These are phyloP conservation scores for Smutsia gigantea DNA, from an alignment of 2,797 vertebrate genomes.

Conservation along the genomic window DNA sequence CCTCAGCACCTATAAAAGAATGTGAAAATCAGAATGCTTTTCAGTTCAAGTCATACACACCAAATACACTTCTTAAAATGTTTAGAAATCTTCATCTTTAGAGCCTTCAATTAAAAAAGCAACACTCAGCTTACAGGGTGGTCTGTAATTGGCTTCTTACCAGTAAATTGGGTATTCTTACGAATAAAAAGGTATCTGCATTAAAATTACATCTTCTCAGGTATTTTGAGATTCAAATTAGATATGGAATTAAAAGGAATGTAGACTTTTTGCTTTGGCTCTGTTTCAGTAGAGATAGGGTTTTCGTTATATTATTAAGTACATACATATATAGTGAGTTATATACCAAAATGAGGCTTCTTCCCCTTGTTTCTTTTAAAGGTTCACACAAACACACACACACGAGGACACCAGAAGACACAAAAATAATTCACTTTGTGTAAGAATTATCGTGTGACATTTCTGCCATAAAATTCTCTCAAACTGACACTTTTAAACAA, in stretches of 20 bases:
- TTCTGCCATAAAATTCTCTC: conserved; percentile 44
- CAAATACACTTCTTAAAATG: conserved; percentile 61
- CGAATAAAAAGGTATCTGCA: conserved; percentile 58
- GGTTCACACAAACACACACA: background rate
- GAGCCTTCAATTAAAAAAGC: conserved; percentile 9
- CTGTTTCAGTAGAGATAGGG: background rate
- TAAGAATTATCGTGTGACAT: background rate
- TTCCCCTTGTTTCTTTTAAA: conserved; percentile 33
- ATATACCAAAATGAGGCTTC: conserved; percentile 26
- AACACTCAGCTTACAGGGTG: background rate
- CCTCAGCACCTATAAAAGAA: conserved; percentile 30
- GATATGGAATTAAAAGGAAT: conserved; percentile 45
- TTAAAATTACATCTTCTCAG: conserved; percentile 40
- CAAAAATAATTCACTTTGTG: conserved; percentile 20
- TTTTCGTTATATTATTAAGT: conserved; percentile 33
- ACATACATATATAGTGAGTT: background rate
- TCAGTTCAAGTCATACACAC: conserved; percentile 25
- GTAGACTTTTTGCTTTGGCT: conserved; percentile 27
- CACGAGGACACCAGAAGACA: background rate
- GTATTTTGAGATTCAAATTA: conserved; percentile 60
- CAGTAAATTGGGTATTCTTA: background rate
- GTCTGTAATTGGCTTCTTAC: conserved; percentile 15
- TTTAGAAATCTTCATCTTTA: conserved; percentile 37
- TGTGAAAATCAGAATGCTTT: conserved; percentile 42
- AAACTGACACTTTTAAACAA: conserved; percentile 39